phyloP scores from a whole-genome alignment of 1,140 invertebrate species.

The Halictus rubicundus region DNA sequence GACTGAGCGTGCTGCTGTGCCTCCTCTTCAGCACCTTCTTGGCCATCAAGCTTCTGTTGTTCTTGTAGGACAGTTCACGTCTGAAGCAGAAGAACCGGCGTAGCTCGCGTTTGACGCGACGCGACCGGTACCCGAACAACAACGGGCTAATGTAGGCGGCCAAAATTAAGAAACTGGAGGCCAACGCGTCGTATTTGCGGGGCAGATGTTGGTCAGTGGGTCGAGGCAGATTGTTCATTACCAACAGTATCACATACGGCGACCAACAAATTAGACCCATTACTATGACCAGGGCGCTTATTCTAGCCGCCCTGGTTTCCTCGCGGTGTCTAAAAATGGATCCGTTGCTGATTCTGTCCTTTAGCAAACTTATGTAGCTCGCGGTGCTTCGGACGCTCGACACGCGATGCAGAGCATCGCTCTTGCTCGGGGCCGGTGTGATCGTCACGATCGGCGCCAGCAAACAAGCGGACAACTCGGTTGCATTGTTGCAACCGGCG shows the following conservation, averaged over 20 bases:
- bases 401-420: constrained; percentile 76
- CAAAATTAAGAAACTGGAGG: constrained; percentile 85
- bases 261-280: constrained; percentile 88
- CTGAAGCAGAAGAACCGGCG: constrained; percentile 82
- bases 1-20: constrained; percentile 72
- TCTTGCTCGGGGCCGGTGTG: constrained; percentile 78
- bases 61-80: constrained; percentile 75
- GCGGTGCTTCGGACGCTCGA: constrained; percentile 74
- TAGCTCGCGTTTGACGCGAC: constrained; percentile 87
- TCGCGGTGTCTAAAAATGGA: constrained; percentile 91
- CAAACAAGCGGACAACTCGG: constrained; percentile 56
- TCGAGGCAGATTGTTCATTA: constrained; percentile 77
- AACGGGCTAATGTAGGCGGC: constrained; percentile 88
- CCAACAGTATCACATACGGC: constrained; percentile 83
- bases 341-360: constrained; percentile 89
- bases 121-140: constrained; percentile 89
- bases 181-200: constrained; percentile 79
- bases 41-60: constrained; percentile 77
- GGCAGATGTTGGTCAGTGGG: constrained; percentile 72
- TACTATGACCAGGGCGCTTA: constrained; percentile 87
- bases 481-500: background rate
- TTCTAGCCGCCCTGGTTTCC: constrained; percentile 89
- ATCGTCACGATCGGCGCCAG: constrained; percentile 75
- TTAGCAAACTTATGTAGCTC: constrained; percentile 86
- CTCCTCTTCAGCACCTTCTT: constrained; percentile 75